Base-by-base conservation (phyloP, 2,888 invertebrate genomes). In the Horisme vitalbata region DNA sequence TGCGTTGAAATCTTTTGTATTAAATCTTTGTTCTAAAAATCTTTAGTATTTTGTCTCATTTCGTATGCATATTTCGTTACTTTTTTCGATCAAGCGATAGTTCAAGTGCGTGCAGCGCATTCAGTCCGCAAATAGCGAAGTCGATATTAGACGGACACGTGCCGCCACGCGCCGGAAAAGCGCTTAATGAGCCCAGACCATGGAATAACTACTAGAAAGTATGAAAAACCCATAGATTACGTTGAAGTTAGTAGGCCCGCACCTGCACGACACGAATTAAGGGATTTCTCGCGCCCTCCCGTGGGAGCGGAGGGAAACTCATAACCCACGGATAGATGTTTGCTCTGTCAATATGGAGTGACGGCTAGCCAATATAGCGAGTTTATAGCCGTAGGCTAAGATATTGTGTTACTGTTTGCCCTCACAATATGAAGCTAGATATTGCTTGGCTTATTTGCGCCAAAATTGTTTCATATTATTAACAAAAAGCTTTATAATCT, bases 201-300 rank as follows among this genome's bases (percentile, higher is more conserved):
- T 27, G 14, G 44, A 44, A 30, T 27, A 26, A 5, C 21, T 32
- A 39, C n/a, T 4, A 49, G 8, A 14, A 36, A 36, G 35, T 49
- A 49, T n/a, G 21, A 5, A 7, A 2, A 1, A 9, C 23, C 10
- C 23, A 21, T 13, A 32, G 49, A 32, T 28, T 35, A 30, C 12
- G 3, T 18, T 18, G n/a, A n/a, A 39, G 27, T 41, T 24, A 27
- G 32, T 49, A 36, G 5, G 30, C 35, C 44, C 79, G 83, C 88
- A 89, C 88, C 88, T 88, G 88, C 87, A 83, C 67, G 75, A 65
- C 66, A 78, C 74, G 85, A 79, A 87, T 89, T 88, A 87, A 78
- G 80, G 87, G 88, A 88, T 88, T 86, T 88, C 82, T 87, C 84
- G 85, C 88, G 83, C 88, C 88, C 87, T 86, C 88, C 83, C 88